These are phyloP conservation scores for Zeugodacus cucurbitae DNA, from an alignment of 1,140 invertebrate genomes.

Conservation along the genomic window DNA sequence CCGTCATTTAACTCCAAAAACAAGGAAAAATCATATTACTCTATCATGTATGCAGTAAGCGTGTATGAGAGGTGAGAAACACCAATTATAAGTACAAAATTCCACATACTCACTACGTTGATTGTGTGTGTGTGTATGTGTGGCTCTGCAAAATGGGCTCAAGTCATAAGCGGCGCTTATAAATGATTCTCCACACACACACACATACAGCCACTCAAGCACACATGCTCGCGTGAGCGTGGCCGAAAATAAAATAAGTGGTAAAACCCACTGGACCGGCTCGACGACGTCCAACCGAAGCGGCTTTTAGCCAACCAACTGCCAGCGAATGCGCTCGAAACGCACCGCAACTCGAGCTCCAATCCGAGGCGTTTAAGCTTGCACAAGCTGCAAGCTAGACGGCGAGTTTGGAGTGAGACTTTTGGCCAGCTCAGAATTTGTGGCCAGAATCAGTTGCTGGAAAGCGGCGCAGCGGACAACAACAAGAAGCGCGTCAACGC, in stretches of 20 bases:
- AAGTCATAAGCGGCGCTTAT: not conserved
- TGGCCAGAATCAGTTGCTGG: constrained; percentile 37
- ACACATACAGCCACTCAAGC: not conserved
- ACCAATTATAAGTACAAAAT: not conserved
- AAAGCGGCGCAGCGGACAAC: constrained; percentile 37
- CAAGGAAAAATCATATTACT: not conserved
- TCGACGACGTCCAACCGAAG: constrained; percentile 1
- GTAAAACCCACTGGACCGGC: constrained; percentile 30
- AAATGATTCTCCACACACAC: not conserved
- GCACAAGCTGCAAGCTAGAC: not conserved
- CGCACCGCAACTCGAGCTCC: not conserved
- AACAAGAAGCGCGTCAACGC: constrained; percentile 23
- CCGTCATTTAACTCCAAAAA: not conserved
- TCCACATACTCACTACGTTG: not conserved
- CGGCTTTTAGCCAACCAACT: constrained; percentile 39
- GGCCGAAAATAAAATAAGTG: constrained; percentile 12
- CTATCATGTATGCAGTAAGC: not conserved
- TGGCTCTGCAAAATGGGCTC: not conserved
- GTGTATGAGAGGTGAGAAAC: not conserved
- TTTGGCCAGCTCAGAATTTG: constrained; percentile 37
- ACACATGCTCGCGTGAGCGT: not conserved
- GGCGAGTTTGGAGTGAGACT: constrained; percentile 9
- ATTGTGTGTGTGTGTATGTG: not conserved
- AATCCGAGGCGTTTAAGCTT: constrained; percentile 24
- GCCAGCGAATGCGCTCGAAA: constrained; percentile 30